Percentiles rank a stretch among this genome's conserved stretches.
Evolutionary conservation across 1,140 invertebrate genomes (phyloP).

Genomic region (Phenacoccus solenopsis): DNA sequence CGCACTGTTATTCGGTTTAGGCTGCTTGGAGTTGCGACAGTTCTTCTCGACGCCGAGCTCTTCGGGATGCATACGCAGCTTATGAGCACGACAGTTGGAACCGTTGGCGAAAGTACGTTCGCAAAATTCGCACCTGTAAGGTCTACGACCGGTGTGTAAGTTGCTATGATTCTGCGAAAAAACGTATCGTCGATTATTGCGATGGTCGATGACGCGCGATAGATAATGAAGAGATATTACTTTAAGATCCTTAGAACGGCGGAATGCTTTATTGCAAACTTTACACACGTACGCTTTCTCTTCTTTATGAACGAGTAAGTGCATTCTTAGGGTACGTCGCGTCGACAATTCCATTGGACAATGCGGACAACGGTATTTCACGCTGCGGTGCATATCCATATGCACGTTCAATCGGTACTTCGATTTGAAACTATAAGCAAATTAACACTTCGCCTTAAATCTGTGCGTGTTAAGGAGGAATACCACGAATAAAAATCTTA

Average conservation of each 20-base stretch:
- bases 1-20: neutral
- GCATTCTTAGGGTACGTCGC: slow-evolving; percentile 36
- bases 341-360: slow-evolving; percentile 37
- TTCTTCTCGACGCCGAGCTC: slow-evolving; percentile 31
- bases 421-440: slow-evolving; percentile 31
- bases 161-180: slow-evolving; percentile 33
- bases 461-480: neutral
- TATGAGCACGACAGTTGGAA: slow-evolving; percentile 38
- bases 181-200: no score
- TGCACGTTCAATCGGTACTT: slow-evolving; percentile 32
- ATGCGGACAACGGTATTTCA: slow-evolving; percentile 34
- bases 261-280: slow-evolving; percentile 35
- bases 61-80: slow-evolving; percentile 36
- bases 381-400: slow-evolving; percentile 34
- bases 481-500: neutral
- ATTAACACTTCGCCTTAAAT: no score
- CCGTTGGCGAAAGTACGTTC: slow-evolving; percentile 37
- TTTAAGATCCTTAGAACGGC: slow-evolving; percentile 27
- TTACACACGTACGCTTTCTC: slow-evolving; percentile 35
- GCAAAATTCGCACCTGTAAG: slow-evolving; percentile 38
- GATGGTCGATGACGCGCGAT: no score
- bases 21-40: neutral
- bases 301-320: slow-evolving; percentile 36
- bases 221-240: slow-evolving; percentile 11
- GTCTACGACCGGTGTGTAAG: slow-evolving; percentile 36